phyloP scores from a whole-genome alignment of 2,113 vertebrate genomes.

The Todiramphus saurophagus region DNA sequence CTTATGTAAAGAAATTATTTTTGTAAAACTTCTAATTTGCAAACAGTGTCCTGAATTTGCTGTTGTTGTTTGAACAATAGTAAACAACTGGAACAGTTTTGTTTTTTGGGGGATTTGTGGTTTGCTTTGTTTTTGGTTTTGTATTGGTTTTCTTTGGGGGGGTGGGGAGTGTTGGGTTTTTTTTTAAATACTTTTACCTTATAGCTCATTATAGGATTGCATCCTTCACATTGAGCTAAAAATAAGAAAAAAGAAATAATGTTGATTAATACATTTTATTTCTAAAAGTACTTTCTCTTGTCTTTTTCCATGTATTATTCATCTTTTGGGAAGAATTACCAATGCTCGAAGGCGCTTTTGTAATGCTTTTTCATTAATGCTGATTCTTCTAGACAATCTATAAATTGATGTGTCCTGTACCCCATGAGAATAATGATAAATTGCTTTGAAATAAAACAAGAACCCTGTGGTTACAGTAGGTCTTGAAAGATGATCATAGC shows the following conservation, averaged over 20 bases:
- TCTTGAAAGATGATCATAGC: neutral
- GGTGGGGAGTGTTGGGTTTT: no score
- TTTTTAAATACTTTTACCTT: neutral
- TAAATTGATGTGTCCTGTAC: neutral
- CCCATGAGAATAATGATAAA: neutral
- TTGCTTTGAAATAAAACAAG: neutral
- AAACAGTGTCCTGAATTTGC: neutral
- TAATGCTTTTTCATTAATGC: neutral
- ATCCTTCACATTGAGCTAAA: constrained; percentile 20
- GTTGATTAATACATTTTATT: constrained; percentile 7
- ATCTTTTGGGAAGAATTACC: neutral
- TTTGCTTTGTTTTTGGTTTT: neutral
- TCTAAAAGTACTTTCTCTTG: neutral
- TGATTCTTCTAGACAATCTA: neutral
- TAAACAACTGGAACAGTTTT: neutral
- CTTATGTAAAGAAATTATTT: neutral
- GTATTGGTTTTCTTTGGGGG: no score
- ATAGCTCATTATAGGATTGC: neutral
- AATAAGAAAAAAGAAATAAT: neutral
- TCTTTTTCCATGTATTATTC: constrained; percentile 23
- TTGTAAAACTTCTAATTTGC: neutral
- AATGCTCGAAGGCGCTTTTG: neutral
- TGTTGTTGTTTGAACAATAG: neutral
- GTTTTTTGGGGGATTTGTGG: neutral
- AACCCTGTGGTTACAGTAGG: neutral